These are phyloP conservation scores for Trachelus stipa DNA, from an alignment of 2,888 invertebrate species.

Conservation along the genomic window DNA sequence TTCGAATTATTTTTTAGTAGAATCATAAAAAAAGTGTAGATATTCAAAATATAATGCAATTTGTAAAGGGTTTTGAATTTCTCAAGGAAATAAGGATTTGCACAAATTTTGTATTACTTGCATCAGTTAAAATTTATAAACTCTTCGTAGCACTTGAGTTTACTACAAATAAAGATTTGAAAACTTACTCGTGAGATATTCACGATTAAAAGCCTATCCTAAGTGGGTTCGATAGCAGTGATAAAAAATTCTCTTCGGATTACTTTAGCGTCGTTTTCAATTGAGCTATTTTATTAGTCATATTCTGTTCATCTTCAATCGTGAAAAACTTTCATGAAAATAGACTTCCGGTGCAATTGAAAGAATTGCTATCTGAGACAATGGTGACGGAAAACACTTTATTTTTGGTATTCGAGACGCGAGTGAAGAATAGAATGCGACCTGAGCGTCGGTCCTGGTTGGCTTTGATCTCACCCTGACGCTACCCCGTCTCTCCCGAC, in stretches of 20 bases:
- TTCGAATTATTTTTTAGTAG: too few species aligned
- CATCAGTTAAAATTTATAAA: too few species aligned
- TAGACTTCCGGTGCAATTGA: background rate
- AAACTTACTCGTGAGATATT: background rate
- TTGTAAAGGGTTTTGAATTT: too few species aligned
- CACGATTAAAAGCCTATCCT: background rate
- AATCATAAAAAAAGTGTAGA: too few species aligned
- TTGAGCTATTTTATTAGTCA: background rate
- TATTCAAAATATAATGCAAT: too few species aligned
- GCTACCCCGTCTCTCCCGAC: conserved; percentile 59
- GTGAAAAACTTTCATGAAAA: background rate
- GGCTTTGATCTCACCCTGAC: conserved; percentile 52
- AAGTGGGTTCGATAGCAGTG: background rate
- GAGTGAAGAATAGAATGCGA: conserved; percentile 38
- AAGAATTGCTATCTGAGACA: background rate
- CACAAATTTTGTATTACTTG: too few species aligned
- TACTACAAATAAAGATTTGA: background rate
- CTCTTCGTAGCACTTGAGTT: too few species aligned
- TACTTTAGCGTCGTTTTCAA: background rate
- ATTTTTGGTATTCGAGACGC: conserved; percentile 15
- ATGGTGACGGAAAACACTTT: background rate
- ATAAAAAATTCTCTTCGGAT: background rate
- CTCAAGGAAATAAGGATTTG: too few species aligned
- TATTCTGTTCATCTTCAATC: background rate
- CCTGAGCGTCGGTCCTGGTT: conserved; percentile 21